Evolutionary conservation across 2,888 invertebrate species (phyloP), one percentile per base, ranked within the genome.

Genomic region (Pristionchus arcanus): DNA sequence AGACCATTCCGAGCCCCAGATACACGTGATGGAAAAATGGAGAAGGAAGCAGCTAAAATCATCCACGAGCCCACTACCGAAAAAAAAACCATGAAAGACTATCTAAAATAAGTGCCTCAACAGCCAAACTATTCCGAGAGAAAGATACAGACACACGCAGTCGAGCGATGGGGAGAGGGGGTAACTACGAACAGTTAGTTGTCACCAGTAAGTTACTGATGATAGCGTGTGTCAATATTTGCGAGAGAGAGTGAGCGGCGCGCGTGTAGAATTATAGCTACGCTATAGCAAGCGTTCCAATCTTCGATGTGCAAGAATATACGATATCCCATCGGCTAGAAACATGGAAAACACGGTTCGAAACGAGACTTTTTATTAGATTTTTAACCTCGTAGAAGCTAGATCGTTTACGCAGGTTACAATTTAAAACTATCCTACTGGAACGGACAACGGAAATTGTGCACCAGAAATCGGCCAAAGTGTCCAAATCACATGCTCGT

Each of bases 221-320:
- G 74, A 74, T 74, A 74, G 74, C 74, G 37, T 34, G 15, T 71
- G 74, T 74, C 37, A 74, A 74, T 74, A 37, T 74, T 74, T 74
- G 74, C 74, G 21, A 21, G 25, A 7, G 63, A 25, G 42, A 49
- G 42, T 13, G 42, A n/a, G n/a, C n/a, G n/a, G n/a, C n/a, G 59
- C 59, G 63, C 63, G 63, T 63, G 63, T 25, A 25, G 63, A 63
- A 63, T 63, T 25, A 63, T 21, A 21, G 63, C 63, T 63, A 63
- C 63, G 21, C 25, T 63, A 21, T 63, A 63, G 63, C 63, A 11
- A 11, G 11, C 11, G 21, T 11, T 63, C 63, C 25, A 21, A 25
- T 25, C 7, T n/a, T 3, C 2, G 2, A 21, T 25, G 21, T 25
- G 59, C 59, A 4, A 59, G 15, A 55, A 25, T 53, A n/a, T 7